Conservation (phyloP, 2,113 vertebrate genomes). For the Bos indicus region DNA sequence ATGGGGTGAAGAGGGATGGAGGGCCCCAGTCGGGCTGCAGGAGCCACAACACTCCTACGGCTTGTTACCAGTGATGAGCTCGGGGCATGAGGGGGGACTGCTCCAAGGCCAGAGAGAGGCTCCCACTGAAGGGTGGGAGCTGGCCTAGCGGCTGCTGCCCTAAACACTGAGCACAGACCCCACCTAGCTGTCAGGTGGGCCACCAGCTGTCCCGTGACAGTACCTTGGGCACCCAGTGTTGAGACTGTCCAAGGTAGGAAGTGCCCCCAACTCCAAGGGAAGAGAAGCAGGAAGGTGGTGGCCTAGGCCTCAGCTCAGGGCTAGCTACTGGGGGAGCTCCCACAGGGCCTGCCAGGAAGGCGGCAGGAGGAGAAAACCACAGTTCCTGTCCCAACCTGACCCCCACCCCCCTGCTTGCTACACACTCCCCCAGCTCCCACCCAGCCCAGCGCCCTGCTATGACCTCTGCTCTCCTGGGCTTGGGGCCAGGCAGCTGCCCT, state of each 20-base stretch:
- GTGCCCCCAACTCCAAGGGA: not conserved
- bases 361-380: not conserved
- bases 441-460: not conserved
- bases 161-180: not conserved
- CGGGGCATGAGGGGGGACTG: not conserved
- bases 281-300: not conserved
- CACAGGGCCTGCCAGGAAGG: conserved; percentile 12
- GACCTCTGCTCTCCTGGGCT: conserved; percentile 63
- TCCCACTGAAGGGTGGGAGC: not conserved
- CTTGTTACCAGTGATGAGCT: not conserved
- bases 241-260: not conserved
- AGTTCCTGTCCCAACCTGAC: conserved; percentile 39
- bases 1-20: not conserved
- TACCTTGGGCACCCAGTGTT: not conserved
- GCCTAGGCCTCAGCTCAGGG: not conserved
- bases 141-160: not conserved
- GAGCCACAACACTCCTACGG: not conserved
- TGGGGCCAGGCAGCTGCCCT: conserved; percentile 54
- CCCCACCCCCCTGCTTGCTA: not conserved
- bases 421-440: conserved; percentile 13
- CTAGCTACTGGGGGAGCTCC: not conserved
- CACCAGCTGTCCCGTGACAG: not conserved
- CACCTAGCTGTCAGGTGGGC: not conserved
- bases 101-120: not conserved
- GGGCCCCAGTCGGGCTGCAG: not conserved